Conservation (phyloP, 1,140 invertebrate species). For the Zaprionus africanus region DNA sequence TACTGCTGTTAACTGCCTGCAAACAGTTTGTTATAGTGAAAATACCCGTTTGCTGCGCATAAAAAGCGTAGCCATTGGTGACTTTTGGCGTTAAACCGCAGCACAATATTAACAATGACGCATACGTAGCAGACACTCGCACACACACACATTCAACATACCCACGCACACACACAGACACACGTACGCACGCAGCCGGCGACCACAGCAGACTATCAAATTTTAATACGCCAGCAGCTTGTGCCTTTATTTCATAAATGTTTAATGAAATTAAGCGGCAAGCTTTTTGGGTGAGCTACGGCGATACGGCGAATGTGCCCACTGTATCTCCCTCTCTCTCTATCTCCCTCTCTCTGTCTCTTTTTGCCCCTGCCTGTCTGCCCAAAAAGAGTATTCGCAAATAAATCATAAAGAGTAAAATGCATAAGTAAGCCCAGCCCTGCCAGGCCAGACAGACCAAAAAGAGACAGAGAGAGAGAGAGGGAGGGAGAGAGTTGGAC, state of each 20-base stretch:
- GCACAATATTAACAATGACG: slow-evolving; percentile 78
- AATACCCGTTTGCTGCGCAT: slow-evolving; percentile 4
- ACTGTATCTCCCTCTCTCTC: background rate
- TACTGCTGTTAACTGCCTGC: background rate
- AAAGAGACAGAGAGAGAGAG: background rate
- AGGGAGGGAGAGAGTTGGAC: background rate
- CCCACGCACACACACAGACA: slow-evolving; percentile 25
- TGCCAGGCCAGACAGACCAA: slow-evolving; percentile 17
- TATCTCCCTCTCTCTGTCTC: background rate
- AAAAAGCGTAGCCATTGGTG: slow-evolving; percentile 39
- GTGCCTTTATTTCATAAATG: slow-evolving; percentile 81
- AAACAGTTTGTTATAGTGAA: background rate
- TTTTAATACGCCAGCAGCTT: slow-evolving; percentile 77
- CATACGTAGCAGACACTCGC: slow-evolving; percentile 42
- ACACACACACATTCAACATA: slow-evolving; percentile 3
- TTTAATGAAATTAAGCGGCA: slow-evolving; percentile 83
- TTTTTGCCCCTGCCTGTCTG: slow-evolving; percentile 51
- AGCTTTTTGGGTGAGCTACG: slow-evolving; percentile 72
- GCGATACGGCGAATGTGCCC: slow-evolving; percentile 11
- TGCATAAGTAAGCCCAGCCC: slow-evolving; percentile 70
- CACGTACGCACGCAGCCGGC: slow-evolving; percentile 13
- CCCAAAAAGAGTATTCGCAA: slow-evolving; percentile 58
- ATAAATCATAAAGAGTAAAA: slow-evolving; percentile 80
- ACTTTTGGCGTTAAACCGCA: slow-evolving; percentile 79
- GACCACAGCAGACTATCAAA: slow-evolving; percentile 76